These are phyloP conservation scores for Xiphydria camelus DNA, from an alignment of 2,888 invertebrate species.

Conservation along the genomic window DNA sequence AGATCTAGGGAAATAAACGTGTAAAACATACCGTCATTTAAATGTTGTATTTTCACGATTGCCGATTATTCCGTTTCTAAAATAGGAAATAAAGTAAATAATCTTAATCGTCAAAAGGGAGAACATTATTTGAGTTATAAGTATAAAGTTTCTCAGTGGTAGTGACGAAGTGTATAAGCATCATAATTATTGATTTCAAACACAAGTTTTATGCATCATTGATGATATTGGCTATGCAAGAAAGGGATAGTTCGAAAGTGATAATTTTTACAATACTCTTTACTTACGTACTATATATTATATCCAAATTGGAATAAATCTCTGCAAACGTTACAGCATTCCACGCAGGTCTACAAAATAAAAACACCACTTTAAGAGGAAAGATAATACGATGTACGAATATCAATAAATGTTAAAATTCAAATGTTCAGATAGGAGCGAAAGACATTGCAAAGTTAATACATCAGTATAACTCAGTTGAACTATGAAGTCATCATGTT, in stretches of 20 bases:
- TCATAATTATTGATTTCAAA: slow-evolving; percentile 39
- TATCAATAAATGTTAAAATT: not conserved
- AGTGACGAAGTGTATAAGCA: slow-evolving; percentile 48
- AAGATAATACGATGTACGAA: slow-evolving; percentile 22
- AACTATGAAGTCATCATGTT: slow-evolving; percentile 49
- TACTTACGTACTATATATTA: too few relatives aligned
- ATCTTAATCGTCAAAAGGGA: not conserved
- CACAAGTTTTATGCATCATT: slow-evolving; percentile 35
- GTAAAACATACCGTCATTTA: too few relatives aligned
- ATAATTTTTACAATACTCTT: too few relatives aligned
- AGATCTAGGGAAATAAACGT: too few relatives aligned
- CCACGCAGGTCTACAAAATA: not conserved
- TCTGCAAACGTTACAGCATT: too few relatives aligned
- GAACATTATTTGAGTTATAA: slow-evolving; percentile 2
- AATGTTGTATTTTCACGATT: too few relatives aligned
- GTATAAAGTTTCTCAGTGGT: slow-evolving; percentile 41
- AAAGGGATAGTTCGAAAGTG: too few relatives aligned
- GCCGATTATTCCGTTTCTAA: too few relatives aligned
- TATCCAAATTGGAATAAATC: too few relatives aligned
- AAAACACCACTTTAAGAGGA: slow-evolving; percentile 5
- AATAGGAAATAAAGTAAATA: too few relatives aligned
- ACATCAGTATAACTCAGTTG: slow-evolving; percentile 46
- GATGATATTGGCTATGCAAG: too few relatives aligned
- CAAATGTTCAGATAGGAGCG: slow-evolving; percentile 62
- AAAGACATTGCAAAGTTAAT: slow-evolving; percentile 42